Evolutionary conservation across 1,140 invertebrate species (phyloP).

Genomic region (Hesperophylax magnus): DNA sequence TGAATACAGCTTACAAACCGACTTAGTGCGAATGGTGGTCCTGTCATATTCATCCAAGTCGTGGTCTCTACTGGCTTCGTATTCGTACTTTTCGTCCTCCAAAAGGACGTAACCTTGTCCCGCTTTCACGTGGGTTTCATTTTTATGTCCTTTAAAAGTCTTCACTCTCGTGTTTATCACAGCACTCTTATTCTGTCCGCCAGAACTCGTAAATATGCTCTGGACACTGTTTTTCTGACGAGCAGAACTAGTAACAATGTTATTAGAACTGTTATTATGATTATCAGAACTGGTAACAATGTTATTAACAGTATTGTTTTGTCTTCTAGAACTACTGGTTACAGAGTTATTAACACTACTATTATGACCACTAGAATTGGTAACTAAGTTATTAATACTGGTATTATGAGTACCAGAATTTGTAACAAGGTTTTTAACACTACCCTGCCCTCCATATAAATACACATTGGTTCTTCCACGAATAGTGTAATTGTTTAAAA

Average conservation of each 20-base stretch:
- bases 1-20: slow-evolving; percentile 7
- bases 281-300: no score
- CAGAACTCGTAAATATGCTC: not conserved
- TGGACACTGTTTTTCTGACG: not conserved
- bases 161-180: not conserved
- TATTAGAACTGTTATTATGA: not conserved
- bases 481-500: no score
- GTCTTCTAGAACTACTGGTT: no score
- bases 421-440: no score
- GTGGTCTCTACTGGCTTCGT: not conserved
- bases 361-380: no score
- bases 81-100: slow-evolving; percentile 6
- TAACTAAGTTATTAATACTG: no score
- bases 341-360: no score
- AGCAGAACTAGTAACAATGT: not conserved
- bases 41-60: slow-evolving; percentile 7
- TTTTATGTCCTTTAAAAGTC: not conserved
- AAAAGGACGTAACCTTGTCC: not conserved
- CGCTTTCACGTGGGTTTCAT: not conserved
- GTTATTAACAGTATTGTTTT: no score
- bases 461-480: no score
- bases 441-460: no score
- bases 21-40: not conserved
- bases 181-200: not conserved
- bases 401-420: no score